Evolutionary conservation across 2,797 vertebrate species (phyloP), one percentile per base, ranked within the genome.

Genomic region (Myoxocephalus aenaeus): DNA sequence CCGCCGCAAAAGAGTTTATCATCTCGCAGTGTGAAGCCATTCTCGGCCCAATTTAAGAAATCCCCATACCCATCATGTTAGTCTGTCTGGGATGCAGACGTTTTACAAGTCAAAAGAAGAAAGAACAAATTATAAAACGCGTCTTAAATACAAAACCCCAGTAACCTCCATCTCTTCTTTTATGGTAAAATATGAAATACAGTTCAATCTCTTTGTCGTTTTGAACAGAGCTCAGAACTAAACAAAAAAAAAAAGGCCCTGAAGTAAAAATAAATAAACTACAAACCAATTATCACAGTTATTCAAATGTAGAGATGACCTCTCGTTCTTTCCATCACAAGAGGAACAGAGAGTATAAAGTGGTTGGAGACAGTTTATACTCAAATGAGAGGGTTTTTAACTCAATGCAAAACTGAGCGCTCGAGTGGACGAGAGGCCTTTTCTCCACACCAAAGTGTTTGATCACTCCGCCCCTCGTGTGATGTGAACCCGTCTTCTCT

Each of bases 341-440:
- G 57, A 17, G 7, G 53, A 70, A 46, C 25, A 50, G 32, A 80
- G 14, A n/a, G 12, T 27, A 32, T 48, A 0, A 27, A 4, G 73
- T 6, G 57, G 65, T 66, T 64, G 14, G 64, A 67, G 70, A 69
- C 73, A 15, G 76, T 81, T 82, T 40, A 54, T 54, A 74, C 74
- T 48, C 71, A 83, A 83, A 87, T 83, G 44, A 84, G 8, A 73
- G 76, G 18, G 22, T 53, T 65, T 38, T 11, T 7, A 58, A 54
- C 56, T 29, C 40, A 5, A 0, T n/a, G 38, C 51, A 56, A 2
- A 14, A 13, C 36, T 6, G 38, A 29, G 7, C 9, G 29, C 64
- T 54, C 5, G 32, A 70, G 22, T 1, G 18, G 27, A 18, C 0
- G 2, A 50, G 7, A 15, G 42, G 40, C 10, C 18, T 62, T 40